Evolutionary conservation across 2,797 vertebrate genomes (phyloP).

Genomic region (Monodelphis domestica): DNA sequence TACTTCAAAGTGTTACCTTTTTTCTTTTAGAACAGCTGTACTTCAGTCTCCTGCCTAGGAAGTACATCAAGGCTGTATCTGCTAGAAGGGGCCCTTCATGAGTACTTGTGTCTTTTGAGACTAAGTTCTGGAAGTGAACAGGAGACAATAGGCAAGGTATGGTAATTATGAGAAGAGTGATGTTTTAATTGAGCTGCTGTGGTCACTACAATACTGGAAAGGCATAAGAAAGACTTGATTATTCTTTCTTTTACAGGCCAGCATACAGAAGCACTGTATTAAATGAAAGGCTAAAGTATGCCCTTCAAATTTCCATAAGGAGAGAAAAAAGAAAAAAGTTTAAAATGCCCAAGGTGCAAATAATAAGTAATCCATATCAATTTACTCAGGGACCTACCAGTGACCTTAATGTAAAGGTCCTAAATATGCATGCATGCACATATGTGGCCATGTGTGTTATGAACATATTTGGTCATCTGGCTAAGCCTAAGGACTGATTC

Average conservation of each 20-base stretch:
- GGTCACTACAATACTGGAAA: conserved; percentile 40
- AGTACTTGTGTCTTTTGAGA: conserved; percentile 67
- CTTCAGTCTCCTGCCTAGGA: conserved; percentile 30
- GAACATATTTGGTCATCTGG: background rate
- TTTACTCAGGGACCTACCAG: conserved; percentile 69
- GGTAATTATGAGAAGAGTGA: conserved; percentile 70
- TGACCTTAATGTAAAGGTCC: background rate
- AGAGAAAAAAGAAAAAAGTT: background rate
- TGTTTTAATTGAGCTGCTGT: conserved; percentile 68
- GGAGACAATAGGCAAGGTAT: conserved; percentile 66
- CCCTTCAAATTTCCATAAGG: conserved; percentile 68
- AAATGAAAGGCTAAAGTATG: conserved; percentile 76
- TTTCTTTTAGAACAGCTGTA: conserved; percentile 56
- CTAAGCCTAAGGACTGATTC: background rate
- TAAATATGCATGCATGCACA: background rate
- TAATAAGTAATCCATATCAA: conserved; percentile 45
- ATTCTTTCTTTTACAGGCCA: conserved; percentile 71
- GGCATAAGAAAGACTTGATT: conserved; percentile 66
- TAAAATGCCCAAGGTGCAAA: conserved; percentile 36
- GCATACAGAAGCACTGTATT: conserved; percentile 68
- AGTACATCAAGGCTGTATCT: conserved; percentile 43
- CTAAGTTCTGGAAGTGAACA: conserved; percentile 57
- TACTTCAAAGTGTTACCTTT: conserved; percentile 74
- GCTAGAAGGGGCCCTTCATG: conserved; percentile 65
- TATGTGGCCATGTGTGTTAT: background rate